phyloP scores from a whole-genome alignment of 2,113 vertebrate species.

The Aleadryas rufinucha region DNA sequence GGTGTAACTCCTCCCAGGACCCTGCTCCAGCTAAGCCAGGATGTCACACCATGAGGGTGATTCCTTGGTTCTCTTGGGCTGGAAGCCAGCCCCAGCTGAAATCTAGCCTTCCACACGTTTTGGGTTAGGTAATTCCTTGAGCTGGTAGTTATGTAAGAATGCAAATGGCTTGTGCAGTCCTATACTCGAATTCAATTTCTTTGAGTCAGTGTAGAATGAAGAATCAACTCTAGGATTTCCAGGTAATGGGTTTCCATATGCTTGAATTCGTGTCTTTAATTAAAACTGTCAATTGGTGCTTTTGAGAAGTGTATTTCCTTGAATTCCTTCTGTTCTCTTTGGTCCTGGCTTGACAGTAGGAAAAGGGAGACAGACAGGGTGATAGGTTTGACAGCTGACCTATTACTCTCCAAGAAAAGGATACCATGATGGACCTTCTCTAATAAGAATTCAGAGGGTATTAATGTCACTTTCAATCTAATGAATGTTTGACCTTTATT shows the following conservation, averaged over 20 bases:
- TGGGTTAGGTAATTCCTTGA: not conserved
- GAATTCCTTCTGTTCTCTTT: not conserved
- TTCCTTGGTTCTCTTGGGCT: not conserved
- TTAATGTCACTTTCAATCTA: slow-evolving; percentile 43
- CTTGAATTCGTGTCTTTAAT: not conserved
- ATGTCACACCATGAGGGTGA: fast-evolving
- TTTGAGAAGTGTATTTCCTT: not conserved
- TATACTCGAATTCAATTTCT: not conserved
- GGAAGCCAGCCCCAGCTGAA: not conserved
- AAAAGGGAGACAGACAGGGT: not conserved
- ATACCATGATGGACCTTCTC: slow-evolving; percentile 24
- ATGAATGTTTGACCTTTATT: slow-evolving; percentile 64
- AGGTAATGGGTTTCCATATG: not conserved
- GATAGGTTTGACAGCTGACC: slow-evolving; percentile 33
- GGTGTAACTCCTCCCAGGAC: not conserved
- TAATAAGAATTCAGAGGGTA: slow-evolving; percentile 34
- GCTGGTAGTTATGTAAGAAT: not conserved
- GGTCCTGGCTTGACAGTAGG: not conserved
- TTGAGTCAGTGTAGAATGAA: not conserved
- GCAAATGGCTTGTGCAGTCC: not conserved
- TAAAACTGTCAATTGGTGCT: not conserved
- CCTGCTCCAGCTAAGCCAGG: not conserved
- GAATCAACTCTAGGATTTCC: not conserved
- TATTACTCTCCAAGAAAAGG: slow-evolving; percentile 46
- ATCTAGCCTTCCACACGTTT: not conserved